These are phyloP conservation scores for Varroa destructor DNA, from an alignment of 1,140 invertebrate genomes.

Conservation along the genomic window DNA sequence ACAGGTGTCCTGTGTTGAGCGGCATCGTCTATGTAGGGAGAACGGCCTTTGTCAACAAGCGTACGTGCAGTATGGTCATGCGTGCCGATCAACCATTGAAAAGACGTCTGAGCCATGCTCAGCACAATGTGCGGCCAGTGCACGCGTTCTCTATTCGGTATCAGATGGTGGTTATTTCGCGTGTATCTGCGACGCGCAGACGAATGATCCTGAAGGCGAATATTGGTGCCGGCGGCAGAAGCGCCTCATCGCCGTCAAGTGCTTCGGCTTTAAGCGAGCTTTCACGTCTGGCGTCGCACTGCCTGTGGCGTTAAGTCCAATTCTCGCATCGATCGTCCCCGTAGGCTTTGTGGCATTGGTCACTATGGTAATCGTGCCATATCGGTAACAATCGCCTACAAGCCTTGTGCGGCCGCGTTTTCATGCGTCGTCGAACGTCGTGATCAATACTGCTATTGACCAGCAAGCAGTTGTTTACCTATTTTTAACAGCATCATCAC, in stretches of 20 bases:
- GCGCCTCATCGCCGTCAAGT: background rate
- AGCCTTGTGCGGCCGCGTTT: too few relatives aligned
- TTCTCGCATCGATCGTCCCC: too few relatives aligned
- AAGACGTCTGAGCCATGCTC: background rate
- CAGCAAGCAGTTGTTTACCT: too few relatives aligned
- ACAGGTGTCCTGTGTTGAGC: background rate
- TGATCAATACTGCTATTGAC: too few relatives aligned
- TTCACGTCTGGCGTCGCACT: too few relatives aligned
- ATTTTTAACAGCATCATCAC: too few relatives aligned
- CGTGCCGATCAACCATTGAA: constrained; percentile 3
- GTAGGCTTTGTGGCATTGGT: too few relatives aligned
- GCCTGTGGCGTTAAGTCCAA: too few relatives aligned
- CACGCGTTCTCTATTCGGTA: constrained; percentile 12
- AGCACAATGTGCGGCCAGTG: constrained; percentile 20
- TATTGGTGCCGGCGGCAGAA: constrained; percentile 7
- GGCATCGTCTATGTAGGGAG: background rate
- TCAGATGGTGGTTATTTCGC: constrained; percentile 19
- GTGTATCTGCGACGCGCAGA: background rate
- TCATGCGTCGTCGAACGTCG: too few relatives aligned
- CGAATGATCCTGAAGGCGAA: background rate
- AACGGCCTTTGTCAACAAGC: constrained; percentile 1
- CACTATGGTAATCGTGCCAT: too few relatives aligned
- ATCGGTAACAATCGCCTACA: too few relatives aligned
- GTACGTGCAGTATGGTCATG: background rate
- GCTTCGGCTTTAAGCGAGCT: background rate